These are phyloP conservation scores for Apteryx owenii DNA, from an alignment of 2,113 vertebrate species.

Conservation along the genomic window DNA sequence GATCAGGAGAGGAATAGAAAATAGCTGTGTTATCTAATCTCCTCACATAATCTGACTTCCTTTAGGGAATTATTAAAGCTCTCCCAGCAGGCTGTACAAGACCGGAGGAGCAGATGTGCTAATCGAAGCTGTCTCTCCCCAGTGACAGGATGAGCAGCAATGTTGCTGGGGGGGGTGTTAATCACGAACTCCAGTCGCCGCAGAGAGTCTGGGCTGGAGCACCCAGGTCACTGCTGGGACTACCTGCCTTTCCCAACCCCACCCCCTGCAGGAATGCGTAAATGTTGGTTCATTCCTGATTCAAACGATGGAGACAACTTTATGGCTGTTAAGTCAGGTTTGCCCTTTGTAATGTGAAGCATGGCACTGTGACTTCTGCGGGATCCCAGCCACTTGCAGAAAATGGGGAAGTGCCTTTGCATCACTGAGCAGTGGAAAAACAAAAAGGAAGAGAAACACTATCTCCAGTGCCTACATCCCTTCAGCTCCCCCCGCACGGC, in stretches of 20 bases:
- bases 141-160: background rate
- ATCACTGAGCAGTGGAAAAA: background rate
- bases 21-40: background rate
- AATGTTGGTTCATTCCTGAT: background rate
- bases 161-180: background rate
- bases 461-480: background rate
- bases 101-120: background rate
- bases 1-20: background rate
- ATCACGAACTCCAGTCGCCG: background rate
- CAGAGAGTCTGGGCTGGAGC: background rate
- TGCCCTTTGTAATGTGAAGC: background rate
- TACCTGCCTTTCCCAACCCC: background rate
- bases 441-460: background rate
- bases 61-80: background rate
- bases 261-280: background rate
- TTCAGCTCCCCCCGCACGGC: background rate
- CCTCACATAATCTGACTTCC: background rate
- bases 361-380: fast-evolving
- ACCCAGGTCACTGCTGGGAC: fast-evolving
- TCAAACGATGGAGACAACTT: background rate
- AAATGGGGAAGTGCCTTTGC: background rate
- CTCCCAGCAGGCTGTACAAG: background rate
- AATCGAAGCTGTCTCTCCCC: background rate
- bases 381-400: background rate
- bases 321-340: background rate